Percentiles rank a stretch among this genome's conserved stretches.
Evolutionary conservation across 2,113 vertebrate species (phyloP).

Genomic region (Platichthys stellatus): DNA sequence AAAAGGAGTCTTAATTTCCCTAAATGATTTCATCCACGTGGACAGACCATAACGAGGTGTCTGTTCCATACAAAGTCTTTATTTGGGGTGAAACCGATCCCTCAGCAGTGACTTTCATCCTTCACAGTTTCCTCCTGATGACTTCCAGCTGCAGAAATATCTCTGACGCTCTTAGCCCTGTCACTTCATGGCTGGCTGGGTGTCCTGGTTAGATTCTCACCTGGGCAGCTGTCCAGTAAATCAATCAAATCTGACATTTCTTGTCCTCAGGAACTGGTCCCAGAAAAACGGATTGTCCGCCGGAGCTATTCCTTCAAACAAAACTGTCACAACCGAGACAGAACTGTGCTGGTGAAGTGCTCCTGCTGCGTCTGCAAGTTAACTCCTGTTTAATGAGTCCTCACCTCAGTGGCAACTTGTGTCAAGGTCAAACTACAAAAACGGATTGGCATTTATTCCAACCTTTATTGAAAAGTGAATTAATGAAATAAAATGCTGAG

Average conservation of each 20-base stretch:
- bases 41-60: not conserved
- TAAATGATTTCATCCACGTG: slow-evolving; percentile 6
- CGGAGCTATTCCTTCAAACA: slow-evolving; percentile 17
- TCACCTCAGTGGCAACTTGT: not conserved
- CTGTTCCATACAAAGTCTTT: not conserved
- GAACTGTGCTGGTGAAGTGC: not conserved
- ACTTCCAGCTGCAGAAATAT: slow-evolving; percentile 21
- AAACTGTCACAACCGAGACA: slow-evolving; percentile 8
- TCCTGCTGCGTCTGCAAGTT: slow-evolving; percentile 10
- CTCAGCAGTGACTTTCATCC: slow-evolving; percentile 28
- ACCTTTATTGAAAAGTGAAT: not conserved
- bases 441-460: not conserved
- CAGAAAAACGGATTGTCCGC: slow-evolving; percentile 41
- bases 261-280: slow-evolving; percentile 21
- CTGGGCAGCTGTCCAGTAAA: slow-evolving; percentile 57
- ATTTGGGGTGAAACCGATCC: slow-evolving; percentile 18
- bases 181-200: slow-evolving; percentile 38
- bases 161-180: slow-evolving; percentile 27
- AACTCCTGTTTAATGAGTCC: not conserved
- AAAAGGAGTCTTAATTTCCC: slow-evolving; percentile 7
- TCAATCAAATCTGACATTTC: slow-evolving; percentile 68
- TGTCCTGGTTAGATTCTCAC: slow-evolving; percentile 52
- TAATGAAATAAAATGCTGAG: not conserved
- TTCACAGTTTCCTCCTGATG: slow-evolving; percentile 13
- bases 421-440: not conserved